Evolutionary conservation across 2,113 vertebrate genomes (phyloP).

Genomic region (Passer domesticus): DNA sequence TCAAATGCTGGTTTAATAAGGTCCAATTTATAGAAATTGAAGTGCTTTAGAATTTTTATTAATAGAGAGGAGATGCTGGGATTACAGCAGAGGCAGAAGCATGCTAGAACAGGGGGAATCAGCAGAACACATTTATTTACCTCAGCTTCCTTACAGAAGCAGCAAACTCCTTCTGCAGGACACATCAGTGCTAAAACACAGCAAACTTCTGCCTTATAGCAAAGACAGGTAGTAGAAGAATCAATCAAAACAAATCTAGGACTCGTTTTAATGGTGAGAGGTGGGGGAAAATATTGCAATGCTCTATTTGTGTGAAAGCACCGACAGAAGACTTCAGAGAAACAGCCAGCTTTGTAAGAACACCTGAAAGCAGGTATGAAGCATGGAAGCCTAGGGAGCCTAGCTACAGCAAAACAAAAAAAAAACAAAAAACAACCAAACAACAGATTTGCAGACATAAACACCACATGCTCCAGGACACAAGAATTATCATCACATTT

Average conservation of each 20-base stretch:
- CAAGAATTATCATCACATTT: not conserved
- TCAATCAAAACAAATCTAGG: not conserved
- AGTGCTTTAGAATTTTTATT: not conserved
- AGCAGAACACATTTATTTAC: not conserved
- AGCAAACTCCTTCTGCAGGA: too few relatives aligned
- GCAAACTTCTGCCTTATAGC: not conserved
- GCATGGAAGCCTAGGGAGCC: not conserved
- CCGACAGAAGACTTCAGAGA: not conserved
- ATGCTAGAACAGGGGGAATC: not conserved
- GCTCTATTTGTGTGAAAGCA: not conserved
- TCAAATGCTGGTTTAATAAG: not conserved
- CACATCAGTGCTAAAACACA: not conserved
- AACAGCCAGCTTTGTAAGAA: not conserved
- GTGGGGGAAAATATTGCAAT: not conserved
- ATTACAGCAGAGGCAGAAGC: not conserved
- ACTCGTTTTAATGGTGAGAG: not conserved
- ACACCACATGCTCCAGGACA: not conserved
- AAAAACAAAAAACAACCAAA: not conserved
- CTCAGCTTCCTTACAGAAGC: too few relatives aligned
- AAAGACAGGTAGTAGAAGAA: not conserved
- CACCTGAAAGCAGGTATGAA: not conserved
- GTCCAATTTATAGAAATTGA: not conserved
- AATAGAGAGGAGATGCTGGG: not conserved
- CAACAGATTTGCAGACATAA: not conserved
- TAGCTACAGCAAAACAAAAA: not conserved